These are phyloP conservation scores for Apocheima hispidaria DNA, from an alignment of 2,888 invertebrate genomes.

Conservation along the genomic window DNA sequence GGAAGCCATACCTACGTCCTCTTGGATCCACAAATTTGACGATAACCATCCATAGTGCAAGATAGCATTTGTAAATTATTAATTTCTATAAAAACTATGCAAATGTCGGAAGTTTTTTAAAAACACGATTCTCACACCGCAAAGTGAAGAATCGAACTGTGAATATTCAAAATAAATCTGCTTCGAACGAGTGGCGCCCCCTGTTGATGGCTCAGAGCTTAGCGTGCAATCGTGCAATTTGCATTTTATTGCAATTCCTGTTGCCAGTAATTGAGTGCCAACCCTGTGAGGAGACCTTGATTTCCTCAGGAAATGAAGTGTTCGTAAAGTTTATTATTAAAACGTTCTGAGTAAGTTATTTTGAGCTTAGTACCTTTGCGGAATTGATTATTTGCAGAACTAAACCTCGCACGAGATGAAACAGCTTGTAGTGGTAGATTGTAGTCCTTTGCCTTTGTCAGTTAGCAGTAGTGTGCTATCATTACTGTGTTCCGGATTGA, in stretches of 20 bases:
- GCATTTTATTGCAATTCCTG: conserved; percentile 44
- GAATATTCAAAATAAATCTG: conserved; percentile 37
- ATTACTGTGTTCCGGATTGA: too few species aligned
- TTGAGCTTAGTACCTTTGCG: background rate
- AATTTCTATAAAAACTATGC: background rate
- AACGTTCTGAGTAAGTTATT: background rate
- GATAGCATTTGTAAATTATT: background rate
- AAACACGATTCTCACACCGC: conserved; percentile 1
- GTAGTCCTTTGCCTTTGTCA: too few species aligned
- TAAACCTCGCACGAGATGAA: too few species aligned
- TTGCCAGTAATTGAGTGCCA: conserved; percentile 39
- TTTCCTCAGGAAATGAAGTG: conserved; percentile 3
- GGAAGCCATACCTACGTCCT: too few species aligned
- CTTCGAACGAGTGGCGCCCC: conserved; percentile 12
- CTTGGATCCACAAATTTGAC: too few species aligned
- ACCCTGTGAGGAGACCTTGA: conserved; percentile 16
- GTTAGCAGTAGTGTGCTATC: too few species aligned
- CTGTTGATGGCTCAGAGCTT: conserved; percentile 12
- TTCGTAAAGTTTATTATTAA: background rate
- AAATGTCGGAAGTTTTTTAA: background rate
- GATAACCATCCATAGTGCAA: too few species aligned
- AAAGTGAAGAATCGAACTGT: conserved; percentile 27
- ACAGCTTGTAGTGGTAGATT: too few species aligned
- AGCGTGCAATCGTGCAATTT: conserved; percentile 31
- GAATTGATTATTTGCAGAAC: too few species aligned